Conservation (phyloP, 2,888 invertebrate genomes). For the Tipula helvola region DNA sequence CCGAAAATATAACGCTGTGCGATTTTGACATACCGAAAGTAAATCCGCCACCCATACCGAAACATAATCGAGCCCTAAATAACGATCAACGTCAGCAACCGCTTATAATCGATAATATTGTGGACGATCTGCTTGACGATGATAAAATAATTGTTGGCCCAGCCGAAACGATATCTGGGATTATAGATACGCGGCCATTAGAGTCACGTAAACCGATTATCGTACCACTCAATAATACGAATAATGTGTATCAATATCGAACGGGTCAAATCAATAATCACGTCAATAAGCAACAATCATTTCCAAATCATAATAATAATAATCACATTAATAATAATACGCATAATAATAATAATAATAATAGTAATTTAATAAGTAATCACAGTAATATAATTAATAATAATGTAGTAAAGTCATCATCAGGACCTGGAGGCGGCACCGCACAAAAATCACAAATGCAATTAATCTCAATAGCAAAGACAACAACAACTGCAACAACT, state of each 20-base stretch:
- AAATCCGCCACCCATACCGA: constrained; percentile 34
- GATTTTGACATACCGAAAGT: constrained; percentile 27
- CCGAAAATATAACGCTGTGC: constrained; percentile 25
- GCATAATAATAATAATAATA: background rate
- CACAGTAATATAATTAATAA: background rate
- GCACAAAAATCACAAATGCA: background rate
- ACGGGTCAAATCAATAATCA: constrained; percentile 15
- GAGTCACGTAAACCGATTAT: constrained; percentile 29
- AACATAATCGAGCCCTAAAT: constrained; percentile 20
- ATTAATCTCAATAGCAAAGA: constrained; percentile 14
- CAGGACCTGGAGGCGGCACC: constrained; percentile 11
- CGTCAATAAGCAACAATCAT: constrained; percentile 15
- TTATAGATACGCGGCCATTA: constrained; percentile 47
- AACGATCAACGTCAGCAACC: background rate
- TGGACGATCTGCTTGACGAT: constrained; percentile 16
- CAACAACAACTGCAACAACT: constrained; percentile 16
- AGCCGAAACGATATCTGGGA: constrained; percentile 58
- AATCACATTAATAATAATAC: background rate
- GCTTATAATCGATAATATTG: background rate
- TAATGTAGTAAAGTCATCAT: background rate
- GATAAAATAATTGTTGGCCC: constrained; percentile 47
- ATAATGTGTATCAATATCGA: constrained; percentile 19
- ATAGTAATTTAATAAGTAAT: background rate
- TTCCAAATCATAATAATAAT: constrained; percentile 12
- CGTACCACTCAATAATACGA: constrained; percentile 15